Conservation (phyloP, 2,797 vertebrate genomes). For the Macrochelys suwanniensis region DNA sequence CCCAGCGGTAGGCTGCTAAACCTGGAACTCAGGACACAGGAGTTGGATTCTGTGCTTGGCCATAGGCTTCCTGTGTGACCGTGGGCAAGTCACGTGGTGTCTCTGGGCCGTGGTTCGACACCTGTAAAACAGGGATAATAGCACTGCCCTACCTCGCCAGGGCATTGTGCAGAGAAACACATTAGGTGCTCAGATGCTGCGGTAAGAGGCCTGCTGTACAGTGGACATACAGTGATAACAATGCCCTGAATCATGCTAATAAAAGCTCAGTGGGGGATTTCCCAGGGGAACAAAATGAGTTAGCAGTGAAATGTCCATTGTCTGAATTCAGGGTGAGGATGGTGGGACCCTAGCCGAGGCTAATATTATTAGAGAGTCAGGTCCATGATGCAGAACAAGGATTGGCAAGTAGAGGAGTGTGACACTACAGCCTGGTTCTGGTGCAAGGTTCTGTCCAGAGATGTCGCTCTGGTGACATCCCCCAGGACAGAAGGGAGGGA, state of each 20-base stretch:
- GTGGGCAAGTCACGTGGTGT: not conserved
- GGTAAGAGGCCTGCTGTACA: not conserved
- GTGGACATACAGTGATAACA: not conserved
- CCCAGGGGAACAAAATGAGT: not conserved
- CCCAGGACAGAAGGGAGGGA: not conserved
- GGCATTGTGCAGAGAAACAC: not conserved
- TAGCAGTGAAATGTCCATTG: not conserved
- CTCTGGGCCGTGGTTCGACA: not conserved
- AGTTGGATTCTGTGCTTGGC: not conserved
- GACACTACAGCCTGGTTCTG: not conserved
- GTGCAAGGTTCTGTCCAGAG: not conserved
- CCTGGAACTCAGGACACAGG: not conserved
- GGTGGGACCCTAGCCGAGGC: not conserved
- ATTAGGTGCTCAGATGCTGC: not conserved
- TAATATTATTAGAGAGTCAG: not conserved
- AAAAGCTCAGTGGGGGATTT: not conserved
- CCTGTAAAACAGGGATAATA: not conserved
- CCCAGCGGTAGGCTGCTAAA: not conserved
- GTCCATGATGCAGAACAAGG: not conserved
- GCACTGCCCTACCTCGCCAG: not conserved
- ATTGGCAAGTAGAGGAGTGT: not conserved
- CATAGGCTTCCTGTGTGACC: not conserved
- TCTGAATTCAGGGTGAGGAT: not conserved
- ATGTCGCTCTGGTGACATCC: not conserved
- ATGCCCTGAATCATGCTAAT: not conserved